These are phyloP conservation scores for Uropsilus gracilis DNA, from an alignment of 2,113 vertebrate species.

Conservation along the genomic window DNA sequence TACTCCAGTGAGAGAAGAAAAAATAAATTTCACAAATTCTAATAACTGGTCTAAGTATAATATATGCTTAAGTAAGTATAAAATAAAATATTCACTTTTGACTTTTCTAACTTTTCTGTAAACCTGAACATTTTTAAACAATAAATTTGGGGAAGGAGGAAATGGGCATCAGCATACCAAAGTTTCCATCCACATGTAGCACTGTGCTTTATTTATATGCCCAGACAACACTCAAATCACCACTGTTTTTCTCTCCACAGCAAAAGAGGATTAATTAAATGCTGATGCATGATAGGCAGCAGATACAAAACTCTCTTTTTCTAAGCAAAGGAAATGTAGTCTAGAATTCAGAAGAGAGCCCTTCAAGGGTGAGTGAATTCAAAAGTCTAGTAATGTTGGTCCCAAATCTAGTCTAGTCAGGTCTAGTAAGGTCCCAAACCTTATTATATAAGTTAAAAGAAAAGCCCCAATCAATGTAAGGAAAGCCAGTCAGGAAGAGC, in stretches of 20 bases:
- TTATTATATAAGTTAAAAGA: constrained; percentile 75
- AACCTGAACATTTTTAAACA: constrained; percentile 21
- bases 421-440: constrained; percentile 57
- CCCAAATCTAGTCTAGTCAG: too few relatives aligned
- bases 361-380: constrained; percentile 73
- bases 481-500: constrained; percentile 47
- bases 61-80: background rate
- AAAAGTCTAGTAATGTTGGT: constrained; percentile 51
- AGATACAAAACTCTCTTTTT: constrained; percentile 33
- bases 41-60: background rate
- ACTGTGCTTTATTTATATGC: background rate
- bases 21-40: background rate
- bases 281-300: background rate
- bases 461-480: constrained; percentile 78
- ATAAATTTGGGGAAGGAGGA: background rate
- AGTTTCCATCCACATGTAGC: background rate
- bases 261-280: constrained; percentile 40
- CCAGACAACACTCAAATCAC: background rate
- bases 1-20: fast-evolving
- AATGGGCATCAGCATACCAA: background rate
- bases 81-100: background rate
- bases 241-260: constrained; percentile 17
- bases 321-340: constrained; percentile 60
- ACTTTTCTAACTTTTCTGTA: background rate
- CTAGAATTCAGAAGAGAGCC: constrained; percentile 44